These are phyloP conservation scores for Mesopsocus fuscifrons DNA, from an alignment of 2,888 invertebrate species.

Conservation along the genomic window DNA sequence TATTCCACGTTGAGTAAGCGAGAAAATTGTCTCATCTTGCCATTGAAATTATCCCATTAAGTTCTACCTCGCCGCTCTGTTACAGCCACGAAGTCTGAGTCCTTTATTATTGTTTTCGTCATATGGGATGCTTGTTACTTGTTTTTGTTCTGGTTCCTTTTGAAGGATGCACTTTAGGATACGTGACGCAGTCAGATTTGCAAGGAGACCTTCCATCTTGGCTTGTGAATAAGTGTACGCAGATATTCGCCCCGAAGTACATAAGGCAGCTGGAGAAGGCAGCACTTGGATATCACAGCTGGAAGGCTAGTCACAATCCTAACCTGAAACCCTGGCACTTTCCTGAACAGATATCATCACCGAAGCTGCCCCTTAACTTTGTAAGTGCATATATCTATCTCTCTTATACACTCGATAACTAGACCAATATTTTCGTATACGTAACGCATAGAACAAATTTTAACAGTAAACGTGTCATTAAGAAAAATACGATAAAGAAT, in stretches of 20 bases:
- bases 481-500: too few relatives aligned
- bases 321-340: constrained; percentile 71
- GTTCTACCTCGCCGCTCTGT: too few relatives aligned
- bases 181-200: constrained; percentile 79
- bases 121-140: too few relatives aligned
- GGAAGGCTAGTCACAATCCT: constrained; percentile 64
- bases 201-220: constrained; percentile 72
- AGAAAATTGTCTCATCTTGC: too few relatives aligned
- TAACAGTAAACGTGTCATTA: too few relatives aligned
- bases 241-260: constrained; percentile 63
- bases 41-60: too few relatives aligned
- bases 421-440: too few relatives aligned
- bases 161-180: constrained; percentile 58
- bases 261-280: constrained; percentile 47
- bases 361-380: constrained; percentile 47
- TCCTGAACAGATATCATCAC: constrained; percentile 62
- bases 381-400: constrained; percentile 36
- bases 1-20: too few relatives aligned
- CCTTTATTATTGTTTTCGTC: too few relatives aligned
- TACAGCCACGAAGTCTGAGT: too few relatives aligned
- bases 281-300: constrained; percentile 55
- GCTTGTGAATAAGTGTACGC: constrained; percentile 75
- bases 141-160: constrained; percentile 29
- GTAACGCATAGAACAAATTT: too few relatives aligned
- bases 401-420: too few relatives aligned